Evolutionary conservation across 2,113 vertebrate genomes (phyloP).

Genomic region (Peucedramus taeniatus): DNA sequence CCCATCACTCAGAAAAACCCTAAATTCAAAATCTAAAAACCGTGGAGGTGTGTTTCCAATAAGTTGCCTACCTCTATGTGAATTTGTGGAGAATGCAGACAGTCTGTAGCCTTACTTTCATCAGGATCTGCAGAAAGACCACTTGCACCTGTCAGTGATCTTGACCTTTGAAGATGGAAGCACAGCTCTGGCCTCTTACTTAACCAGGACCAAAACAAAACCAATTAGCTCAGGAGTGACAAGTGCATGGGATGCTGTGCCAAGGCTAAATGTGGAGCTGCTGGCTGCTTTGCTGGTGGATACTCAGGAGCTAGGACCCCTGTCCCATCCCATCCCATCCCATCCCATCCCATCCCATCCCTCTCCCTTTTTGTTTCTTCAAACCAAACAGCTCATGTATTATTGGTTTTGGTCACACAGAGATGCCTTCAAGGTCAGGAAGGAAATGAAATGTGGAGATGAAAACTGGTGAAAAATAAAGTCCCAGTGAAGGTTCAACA

Average conservation of each 20-base stretch:
- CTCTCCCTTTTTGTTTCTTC: not conserved
- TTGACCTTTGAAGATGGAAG: not conserved
- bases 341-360: not conserved
- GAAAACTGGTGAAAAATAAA: not conserved
- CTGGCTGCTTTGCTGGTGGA: not conserved
- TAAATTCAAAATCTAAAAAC: not conserved
- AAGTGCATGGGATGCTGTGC: accelerated
- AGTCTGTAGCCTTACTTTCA: not conserved
- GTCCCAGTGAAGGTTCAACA: not conserved
- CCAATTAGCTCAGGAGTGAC: not conserved
- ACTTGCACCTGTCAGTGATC: not conserved
- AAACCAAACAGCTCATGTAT: not conserved
- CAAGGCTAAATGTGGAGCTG: not conserved
- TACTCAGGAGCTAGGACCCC: not conserved
- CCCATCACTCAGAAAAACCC: accelerated
- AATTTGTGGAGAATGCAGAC: not conserved
- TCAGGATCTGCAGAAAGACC: not conserved
- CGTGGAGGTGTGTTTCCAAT: accelerated
- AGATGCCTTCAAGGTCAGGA: not conserved
- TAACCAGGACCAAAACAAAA: not conserved
- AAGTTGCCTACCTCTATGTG: accelerated
- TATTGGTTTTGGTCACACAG: not conserved
- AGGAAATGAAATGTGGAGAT: not conserved
- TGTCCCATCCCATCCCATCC: not conserved
- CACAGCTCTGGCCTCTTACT: not conserved